phyloP scores from a whole-genome alignment of 2,113 vertebrate species.

The Crotalus horridus region DNA sequence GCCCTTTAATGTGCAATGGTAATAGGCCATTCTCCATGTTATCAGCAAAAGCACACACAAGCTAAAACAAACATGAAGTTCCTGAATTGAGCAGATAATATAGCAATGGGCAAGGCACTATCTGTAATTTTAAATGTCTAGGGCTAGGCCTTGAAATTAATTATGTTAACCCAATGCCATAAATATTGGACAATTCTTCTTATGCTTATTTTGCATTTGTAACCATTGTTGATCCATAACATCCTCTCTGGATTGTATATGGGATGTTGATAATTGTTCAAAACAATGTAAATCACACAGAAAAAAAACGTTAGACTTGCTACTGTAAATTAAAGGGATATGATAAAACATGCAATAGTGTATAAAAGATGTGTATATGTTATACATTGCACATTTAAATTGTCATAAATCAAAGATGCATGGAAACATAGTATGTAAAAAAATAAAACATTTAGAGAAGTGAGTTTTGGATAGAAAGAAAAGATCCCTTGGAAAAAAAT shows the following conservation, averaged over 20 bases:
- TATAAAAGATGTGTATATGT: background rate
- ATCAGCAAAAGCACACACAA: background rate
- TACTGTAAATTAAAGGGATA: background rate
- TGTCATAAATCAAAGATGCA: background rate
- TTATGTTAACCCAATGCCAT: background rate
- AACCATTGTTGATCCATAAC: background rate
- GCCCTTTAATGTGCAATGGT: background rate
- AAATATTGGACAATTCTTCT: background rate
- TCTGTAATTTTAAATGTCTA: slow-evolving; percentile 3
- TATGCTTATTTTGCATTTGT: background rate
- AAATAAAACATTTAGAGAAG: background rate
- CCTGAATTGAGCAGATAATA: background rate
- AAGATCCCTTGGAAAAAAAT: background rate
- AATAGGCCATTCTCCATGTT: background rate
- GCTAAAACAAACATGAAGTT: slow-evolving; percentile 16
- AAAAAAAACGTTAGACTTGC: background rate
- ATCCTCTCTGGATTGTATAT: background rate
- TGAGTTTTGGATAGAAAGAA: background rate
- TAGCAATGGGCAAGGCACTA: background rate
- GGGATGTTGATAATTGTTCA: background rate
- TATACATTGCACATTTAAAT: background rate
- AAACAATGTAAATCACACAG: background rate
- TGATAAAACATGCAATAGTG: accelerated
- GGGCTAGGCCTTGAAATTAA: background rate
- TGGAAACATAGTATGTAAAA: background rate